Conservation (phyloP, 2,888 invertebrate genomes). For the Eudasyphora cyanicolor region DNA sequence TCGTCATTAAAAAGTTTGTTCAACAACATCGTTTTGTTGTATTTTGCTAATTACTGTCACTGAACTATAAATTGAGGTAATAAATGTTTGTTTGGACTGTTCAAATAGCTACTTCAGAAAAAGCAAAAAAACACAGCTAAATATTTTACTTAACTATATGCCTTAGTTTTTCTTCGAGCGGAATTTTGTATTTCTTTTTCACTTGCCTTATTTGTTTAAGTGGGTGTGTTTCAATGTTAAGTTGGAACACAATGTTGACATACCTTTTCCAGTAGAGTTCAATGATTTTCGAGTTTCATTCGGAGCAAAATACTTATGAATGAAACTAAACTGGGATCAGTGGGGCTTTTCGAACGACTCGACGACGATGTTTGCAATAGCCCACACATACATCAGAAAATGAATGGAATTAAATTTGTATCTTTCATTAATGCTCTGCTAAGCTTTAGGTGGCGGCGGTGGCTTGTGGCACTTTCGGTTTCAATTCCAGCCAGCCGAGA, state of each 20-base stretch:
- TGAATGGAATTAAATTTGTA: no score
- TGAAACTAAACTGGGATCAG: no score
- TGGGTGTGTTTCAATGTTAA: conserved; percentile 54
- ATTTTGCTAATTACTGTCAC: conserved; percentile 59
- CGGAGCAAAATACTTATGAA: neutral
- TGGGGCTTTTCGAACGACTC: no score
- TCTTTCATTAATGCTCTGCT: no score
- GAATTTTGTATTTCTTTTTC: neutral
- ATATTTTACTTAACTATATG: no score
- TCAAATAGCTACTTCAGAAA: neutral
- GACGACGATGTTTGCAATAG: no score
- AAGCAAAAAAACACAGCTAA: no score
- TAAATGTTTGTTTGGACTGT: conserved; percentile 16
- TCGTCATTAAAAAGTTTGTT: conserved; percentile 3
- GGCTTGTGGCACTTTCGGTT: no score
- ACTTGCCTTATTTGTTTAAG: conserved; percentile 42
- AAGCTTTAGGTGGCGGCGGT: no score
- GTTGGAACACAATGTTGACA: neutral
- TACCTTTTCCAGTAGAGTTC: conserved; percentile 9
- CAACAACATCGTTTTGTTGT: neutral
- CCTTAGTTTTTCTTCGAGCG: no score
- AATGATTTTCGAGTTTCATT: neutral
- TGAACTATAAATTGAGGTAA: conserved; percentile 60
- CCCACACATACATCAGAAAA: no score
- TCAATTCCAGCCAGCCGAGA: no score